Conservation (phyloP, 1,140 invertebrate genomes). For the Pseudobourletiella spinata region DNA sequence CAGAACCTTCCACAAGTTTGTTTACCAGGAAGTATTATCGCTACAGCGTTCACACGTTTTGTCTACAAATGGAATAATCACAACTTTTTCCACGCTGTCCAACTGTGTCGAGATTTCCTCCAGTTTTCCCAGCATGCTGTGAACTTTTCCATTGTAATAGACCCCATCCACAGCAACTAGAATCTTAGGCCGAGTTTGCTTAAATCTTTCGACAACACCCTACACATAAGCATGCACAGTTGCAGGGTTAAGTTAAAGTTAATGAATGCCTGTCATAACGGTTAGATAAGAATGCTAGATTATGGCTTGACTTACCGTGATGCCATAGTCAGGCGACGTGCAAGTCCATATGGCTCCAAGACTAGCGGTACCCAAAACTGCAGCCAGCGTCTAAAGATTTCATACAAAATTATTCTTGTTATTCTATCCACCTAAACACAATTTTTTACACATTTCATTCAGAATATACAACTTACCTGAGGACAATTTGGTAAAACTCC, state of each 20-base stretch:
- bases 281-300: not conserved
- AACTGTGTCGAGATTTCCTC: conserved; percentile 45
- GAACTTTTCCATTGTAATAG: conserved; percentile 50
- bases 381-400: conserved; percentile 43
- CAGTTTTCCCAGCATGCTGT: conserved; percentile 47
- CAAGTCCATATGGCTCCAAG: conserved; percentile 50
- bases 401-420: no score
- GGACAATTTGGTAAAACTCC: conserved; percentile 40
- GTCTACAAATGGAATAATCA: conserved; percentile 45
- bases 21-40: conserved; percentile 13
- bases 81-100: conserved; percentile 43
- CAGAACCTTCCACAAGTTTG: not conserved
- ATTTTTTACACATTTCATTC: no score
- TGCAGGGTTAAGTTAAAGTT: not conserved
- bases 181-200: conserved; percentile 48
- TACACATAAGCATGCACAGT: not conserved
- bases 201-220: conserved; percentile 46
- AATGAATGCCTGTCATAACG: not conserved
- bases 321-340: conserved; percentile 52
- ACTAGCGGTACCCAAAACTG: conserved; percentile 48
- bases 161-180: conserved; percentile 49
- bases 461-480: conserved; percentile 16
- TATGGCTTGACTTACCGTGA: conserved; percentile 41
- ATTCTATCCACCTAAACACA: no score
- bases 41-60: not conserved